A percentile compares a stretch with the other conserved stretches of the same genome.
Evolutionary conservation across 2,888 invertebrate species (phyloP).

Genomic region (Drosophila hamatofila): DNA sequence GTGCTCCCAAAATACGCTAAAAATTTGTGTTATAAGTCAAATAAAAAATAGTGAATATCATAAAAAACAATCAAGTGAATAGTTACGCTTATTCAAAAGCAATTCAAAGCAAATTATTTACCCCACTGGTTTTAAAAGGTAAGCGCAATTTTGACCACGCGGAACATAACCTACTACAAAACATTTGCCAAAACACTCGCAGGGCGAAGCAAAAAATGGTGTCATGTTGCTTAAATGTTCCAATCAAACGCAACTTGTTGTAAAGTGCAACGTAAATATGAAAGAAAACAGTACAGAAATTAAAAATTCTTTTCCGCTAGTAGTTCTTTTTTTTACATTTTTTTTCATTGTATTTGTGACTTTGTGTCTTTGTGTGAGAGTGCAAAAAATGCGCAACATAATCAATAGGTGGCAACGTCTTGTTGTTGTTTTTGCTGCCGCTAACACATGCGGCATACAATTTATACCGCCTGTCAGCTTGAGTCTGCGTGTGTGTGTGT

Average conservation of each 20-base stretch:
- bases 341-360: conserved; percentile 6
- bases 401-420: conserved; percentile 65
- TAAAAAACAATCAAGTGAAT: conserved; percentile 36
- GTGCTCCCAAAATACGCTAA: conserved; percentile 51
- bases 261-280: conserved; percentile 40
- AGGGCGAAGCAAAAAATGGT: conserved; percentile 57
- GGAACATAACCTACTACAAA: conserved; percentile 79
- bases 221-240: conserved; percentile 56
- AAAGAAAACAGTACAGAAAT: not conserved
- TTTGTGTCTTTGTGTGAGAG: conserved; percentile 20
- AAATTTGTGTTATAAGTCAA: conserved; percentile 41
- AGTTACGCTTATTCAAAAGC: conserved; percentile 39
- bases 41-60: conserved; percentile 47
- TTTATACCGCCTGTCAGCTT: conserved; percentile 39
- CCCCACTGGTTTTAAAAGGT: conserved; percentile 66
- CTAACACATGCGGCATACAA: conserved; percentile 51
- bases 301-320: not conserved
- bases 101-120: conserved; percentile 56
- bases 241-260: conserved; percentile 13
- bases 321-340: conserved; percentile 4
- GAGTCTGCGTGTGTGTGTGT: conserved; percentile 2
- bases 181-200: conserved; percentile 69
- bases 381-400: conserved; percentile 68
- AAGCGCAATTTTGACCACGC: conserved; percentile 66
- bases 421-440: conserved; percentile 35